Conservation (phyloP, 2,888 invertebrate species). For the Ptychoptera contaminata region DNA sequence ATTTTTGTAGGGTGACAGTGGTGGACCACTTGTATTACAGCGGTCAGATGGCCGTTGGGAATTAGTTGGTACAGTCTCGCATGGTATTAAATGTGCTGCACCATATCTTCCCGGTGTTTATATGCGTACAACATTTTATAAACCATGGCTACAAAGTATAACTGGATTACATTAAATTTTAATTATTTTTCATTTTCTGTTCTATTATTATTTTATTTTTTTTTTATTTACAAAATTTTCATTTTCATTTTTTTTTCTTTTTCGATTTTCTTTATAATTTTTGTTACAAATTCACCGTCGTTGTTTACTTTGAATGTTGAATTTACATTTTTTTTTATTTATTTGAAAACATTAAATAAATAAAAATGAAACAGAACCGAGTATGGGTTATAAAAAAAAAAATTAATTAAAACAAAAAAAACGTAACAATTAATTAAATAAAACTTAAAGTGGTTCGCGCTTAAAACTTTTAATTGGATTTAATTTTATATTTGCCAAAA, state of each 20-base stretch:
- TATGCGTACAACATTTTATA: conserved; percentile 83
- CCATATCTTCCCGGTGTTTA: conserved; percentile 86
- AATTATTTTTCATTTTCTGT: conserved; percentile 2
- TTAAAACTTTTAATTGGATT: no score
- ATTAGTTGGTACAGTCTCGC: conserved; percentile 80
- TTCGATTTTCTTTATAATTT: no score
- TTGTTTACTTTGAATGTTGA: no score
- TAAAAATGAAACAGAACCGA: no score
- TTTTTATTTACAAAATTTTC: neutral
- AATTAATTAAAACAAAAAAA: no score
- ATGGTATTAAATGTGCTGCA: conserved; percentile 88
- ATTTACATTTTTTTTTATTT: no score
- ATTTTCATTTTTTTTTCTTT: neutral
- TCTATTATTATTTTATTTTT: neutral
- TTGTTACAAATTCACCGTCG: no score
- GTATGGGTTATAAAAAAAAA: no score
- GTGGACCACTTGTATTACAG: conserved; percentile 74
- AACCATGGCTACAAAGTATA: conserved; percentile 77
- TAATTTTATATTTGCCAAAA: no score
- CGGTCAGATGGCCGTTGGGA: conserved; percentile 74
- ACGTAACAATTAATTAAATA: no score
- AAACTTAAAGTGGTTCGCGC: no score
- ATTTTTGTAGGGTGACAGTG: conserved; percentile 68
- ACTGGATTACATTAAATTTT: conserved; percentile 50
- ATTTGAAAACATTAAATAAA: no score